Percentiles rank a stretch among this genome's conserved stretches.
Conservation (phyloP, 1,140 invertebrate species). For the Reticulitermes speratus region DNA sequence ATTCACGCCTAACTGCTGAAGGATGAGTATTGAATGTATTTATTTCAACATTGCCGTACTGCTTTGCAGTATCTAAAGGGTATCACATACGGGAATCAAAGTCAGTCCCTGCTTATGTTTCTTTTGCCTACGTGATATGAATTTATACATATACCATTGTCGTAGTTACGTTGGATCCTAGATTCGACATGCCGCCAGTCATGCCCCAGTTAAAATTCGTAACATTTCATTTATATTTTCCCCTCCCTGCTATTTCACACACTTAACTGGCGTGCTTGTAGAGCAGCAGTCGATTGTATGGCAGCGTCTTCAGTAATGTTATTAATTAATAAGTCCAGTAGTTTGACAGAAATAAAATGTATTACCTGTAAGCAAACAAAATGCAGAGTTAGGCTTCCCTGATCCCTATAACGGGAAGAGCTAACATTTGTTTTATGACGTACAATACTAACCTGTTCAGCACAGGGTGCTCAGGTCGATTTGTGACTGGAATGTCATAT, state of each 20-base stretch:
- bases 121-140: background rate
- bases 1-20: no score
- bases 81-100: no score
- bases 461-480: no score
- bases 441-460: no score
- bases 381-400: no score
- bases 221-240: background rate
- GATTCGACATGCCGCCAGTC: background rate
- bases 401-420: no score
- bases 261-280: background rate
- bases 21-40: no score
- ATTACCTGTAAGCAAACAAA: no score
- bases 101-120: background rate
- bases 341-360: background rate
- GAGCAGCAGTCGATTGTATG: background rate
- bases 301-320: background rate
- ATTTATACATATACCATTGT: background rate
- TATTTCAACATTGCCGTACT: no score
- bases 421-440: no score
- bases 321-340: background rate
- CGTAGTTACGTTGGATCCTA: background rate
- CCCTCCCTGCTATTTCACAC: background rate
- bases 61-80: no score
- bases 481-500: no score
- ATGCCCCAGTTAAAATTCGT: background rate